phyloP scores from a whole-genome alignment of 2,888 invertebrate genomes.

The Diarsia rubi region DNA sequence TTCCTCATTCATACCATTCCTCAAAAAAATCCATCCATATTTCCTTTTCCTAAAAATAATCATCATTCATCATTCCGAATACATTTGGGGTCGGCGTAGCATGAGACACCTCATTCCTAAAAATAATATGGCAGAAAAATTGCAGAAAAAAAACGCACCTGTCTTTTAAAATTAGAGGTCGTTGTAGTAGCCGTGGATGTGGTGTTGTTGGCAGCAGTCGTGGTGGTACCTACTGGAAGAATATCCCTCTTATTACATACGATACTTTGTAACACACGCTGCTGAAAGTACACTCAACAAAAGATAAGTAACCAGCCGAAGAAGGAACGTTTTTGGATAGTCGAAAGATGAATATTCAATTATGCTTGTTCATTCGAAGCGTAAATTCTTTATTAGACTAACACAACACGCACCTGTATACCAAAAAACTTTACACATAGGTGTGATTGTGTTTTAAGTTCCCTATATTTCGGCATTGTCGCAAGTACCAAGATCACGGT shows the following conservation, averaged over 20 bases:
- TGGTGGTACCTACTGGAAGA: slow-evolving; percentile 85
- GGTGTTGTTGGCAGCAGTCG: slow-evolving; percentile 86
- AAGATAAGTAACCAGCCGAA: neutral
- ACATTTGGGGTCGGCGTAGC: too few relatives aligned
- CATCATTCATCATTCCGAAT: too few relatives aligned
- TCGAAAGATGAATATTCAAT: neutral
- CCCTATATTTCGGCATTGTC: too few relatives aligned
- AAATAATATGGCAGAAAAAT: too few relatives aligned
- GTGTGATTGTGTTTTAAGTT: too few relatives aligned
- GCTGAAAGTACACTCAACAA: slow-evolving; percentile 29
- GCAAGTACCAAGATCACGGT: too few relatives aligned
- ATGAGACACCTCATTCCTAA: too few relatives aligned
- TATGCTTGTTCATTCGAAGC: neutral
- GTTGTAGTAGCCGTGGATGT: slow-evolving; percentile 87
- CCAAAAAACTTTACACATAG: neutral
- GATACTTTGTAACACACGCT: neutral
- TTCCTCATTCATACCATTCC: too few relatives aligned
- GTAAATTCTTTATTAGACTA: neutral
- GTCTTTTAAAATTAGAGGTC: slow-evolving; percentile 90
- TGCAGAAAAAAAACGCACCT: too few relatives aligned
- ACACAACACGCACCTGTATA: neutral
- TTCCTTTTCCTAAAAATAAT: too few relatives aligned
- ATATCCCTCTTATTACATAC: slow-evolving; percentile 5
- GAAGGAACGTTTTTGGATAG: neutral
- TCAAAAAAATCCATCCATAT: too few relatives aligned